These are phyloP conservation scores for Aplysina aerophoba DNA, from an alignment of 37 sponge, comb jelly and placozoan species.

Conservation along the genomic window DNA sequence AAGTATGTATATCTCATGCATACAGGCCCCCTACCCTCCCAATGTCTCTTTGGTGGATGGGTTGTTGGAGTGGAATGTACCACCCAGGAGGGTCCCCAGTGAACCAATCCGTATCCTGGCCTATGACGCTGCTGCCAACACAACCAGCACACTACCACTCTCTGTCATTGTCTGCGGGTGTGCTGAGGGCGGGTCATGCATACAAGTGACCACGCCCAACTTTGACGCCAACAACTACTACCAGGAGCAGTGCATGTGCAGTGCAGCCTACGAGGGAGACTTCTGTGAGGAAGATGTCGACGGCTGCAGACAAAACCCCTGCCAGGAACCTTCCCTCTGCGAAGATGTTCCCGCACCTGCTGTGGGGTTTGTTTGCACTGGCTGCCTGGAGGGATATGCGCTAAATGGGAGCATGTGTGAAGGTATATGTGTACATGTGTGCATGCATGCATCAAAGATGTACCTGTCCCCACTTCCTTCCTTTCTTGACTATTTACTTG, in stretches of 20 bases:
- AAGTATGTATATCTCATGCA: neutral
- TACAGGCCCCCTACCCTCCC: neutral
- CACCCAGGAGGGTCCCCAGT: neutral
- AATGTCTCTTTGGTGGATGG: neutral
- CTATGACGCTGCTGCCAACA: neutral
- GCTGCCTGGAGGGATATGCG: neutral
- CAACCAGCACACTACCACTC: neutral
- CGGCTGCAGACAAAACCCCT: slow-evolving; percentile 14
- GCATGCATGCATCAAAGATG: too few species aligned
- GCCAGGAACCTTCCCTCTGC: slow-evolving; percentile 11
- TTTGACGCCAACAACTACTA: neutral
- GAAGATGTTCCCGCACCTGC: slow-evolving; percentile 13
- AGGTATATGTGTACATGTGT: neutral
- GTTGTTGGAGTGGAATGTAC: neutral
- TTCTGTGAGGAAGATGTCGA: slow-evolving; percentile 10
- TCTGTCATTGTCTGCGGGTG: slow-evolving; percentile 14
- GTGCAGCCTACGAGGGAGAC: slow-evolving; percentile 9
- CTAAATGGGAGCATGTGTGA: slow-evolving; percentile 20
- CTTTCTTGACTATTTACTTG: too few species aligned
- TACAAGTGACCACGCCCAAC: slow-evolving; percentile 16
- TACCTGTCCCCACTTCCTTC: too few species aligned
- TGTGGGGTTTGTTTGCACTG: slow-evolving; percentile 17
- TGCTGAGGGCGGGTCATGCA: neutral
- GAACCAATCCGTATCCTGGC: neutral
- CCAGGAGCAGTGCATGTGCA: slow-evolving; percentile 25